Percentiles rank a stretch among this genome's conserved stretches.
Conservation (phyloP, 2,888 invertebrate species). For the Carcina quercana region DNA sequence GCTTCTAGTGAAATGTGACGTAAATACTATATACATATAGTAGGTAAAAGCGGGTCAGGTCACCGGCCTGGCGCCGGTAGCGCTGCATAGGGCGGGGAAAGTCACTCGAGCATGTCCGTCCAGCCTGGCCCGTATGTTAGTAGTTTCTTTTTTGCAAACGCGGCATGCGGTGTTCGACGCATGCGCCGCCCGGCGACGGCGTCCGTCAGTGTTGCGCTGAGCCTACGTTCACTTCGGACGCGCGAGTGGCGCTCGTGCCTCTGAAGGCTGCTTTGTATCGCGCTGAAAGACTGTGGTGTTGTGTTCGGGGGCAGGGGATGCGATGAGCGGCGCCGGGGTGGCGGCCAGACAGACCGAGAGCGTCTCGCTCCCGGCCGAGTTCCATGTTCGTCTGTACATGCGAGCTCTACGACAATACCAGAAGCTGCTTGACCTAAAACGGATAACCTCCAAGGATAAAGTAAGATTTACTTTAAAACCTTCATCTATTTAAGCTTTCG, state of each 20-base stretch:
- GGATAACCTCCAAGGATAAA: constrained; percentile 68
- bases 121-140: no score
- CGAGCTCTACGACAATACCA: constrained; percentile 78
- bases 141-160: constrained; percentile 62
- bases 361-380: constrained; percentile 39
- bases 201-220: constrained; percentile 63
- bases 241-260: constrained; percentile 51
- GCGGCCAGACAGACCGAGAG: constrained; percentile 48
- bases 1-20: no score
- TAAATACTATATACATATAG: no score
- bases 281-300: constrained; percentile 47
- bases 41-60: constrained; percentile 65
- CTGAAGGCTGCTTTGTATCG: constrained; percentile 30
- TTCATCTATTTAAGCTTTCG: no score
- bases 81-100: constrained; percentile 47
- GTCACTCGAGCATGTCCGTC: constrained; percentile 44
- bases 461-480: no score
- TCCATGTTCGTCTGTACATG: constrained; percentile 70
- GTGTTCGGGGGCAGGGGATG: constrained; percentile 27
- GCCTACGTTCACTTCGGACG: constrained; percentile 71
- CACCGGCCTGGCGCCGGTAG: constrained; percentile 31
- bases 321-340: constrained; percentile 58
- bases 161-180: constrained; percentile 41
- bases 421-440: constrained; percentile 73
- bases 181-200: constrained; percentile 48